Evolutionary conservation across 2,113 vertebrate species (phyloP).

Genomic region (Spilogale gracilis): DNA sequence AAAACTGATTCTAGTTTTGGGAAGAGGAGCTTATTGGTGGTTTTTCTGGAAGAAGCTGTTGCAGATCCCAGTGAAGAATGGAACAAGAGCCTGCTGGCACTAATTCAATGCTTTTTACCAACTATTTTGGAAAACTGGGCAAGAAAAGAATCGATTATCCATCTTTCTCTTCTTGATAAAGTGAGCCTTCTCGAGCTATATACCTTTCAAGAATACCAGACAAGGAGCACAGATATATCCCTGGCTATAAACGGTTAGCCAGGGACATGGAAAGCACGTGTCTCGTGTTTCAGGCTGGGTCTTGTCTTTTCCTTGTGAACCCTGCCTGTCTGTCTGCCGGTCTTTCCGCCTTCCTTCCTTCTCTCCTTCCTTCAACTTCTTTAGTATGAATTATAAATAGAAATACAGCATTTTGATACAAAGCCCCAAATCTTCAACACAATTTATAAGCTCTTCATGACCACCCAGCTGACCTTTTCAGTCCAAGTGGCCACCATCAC

Average conservation of each 20-base stretch:
- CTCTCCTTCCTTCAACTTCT: neutral
- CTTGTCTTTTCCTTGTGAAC: conserved; percentile 2
- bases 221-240: neutral
- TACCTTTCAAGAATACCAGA: neutral
- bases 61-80: neutral
- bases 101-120: neutral
- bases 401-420: neutral
- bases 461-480: neutral
- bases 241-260: neutral
- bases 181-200: neutral
- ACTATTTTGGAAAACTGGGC: neutral
- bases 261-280: neutral
- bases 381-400: neutral
- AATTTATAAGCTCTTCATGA: neutral
- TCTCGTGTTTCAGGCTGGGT: neutral
- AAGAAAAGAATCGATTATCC: neutral
- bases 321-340: neutral
- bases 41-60: neutral
- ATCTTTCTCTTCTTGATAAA: neutral
- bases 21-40: neutral
- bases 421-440: neutral
- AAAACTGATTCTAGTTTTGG: neutral
- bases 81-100: neutral
- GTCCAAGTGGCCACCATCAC: no score
- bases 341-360: neutral